phyloP scores from a whole-genome alignment of 2,888 invertebrate species.

The Anoplius nigerrimus region DNA sequence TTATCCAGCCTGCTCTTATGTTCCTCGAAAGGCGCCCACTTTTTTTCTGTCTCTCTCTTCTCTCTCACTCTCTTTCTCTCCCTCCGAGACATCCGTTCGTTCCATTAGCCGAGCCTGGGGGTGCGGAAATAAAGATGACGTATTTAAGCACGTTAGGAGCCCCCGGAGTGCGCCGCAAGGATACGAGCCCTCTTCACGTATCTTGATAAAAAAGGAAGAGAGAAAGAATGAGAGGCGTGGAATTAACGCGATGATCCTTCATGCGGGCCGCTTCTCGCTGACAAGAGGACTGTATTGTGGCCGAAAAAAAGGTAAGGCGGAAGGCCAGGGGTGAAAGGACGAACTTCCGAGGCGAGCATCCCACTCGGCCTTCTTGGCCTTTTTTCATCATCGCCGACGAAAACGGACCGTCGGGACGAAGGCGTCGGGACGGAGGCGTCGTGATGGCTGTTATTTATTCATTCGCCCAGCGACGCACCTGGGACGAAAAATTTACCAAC shows the following conservation, averaged over 20 bases:
- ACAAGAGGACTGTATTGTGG: background rate
- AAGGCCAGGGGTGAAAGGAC: too few species aligned
- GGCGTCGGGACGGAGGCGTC: too few species aligned
- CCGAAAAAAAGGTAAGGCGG: background rate
- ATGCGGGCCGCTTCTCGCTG: background rate
- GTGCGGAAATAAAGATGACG: conserved; percentile 5
- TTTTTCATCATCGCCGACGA: too few species aligned
- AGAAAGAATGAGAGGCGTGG: too few species aligned
- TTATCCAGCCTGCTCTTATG: background rate
- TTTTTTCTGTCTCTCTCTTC: background rate
- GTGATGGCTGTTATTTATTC: background rate
- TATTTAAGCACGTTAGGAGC: conserved; percentile 12
- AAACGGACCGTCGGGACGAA: too few species aligned
- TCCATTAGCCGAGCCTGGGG: conserved; percentile 7
- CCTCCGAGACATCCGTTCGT: background rate
- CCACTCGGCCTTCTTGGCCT: too few species aligned
- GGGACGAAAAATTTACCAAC: conserved; percentile 14
- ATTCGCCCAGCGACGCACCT: background rate
- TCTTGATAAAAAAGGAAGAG: conserved; percentile 10
- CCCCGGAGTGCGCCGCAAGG: conserved; percentile 7
- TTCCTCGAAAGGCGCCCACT: background rate
- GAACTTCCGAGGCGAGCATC: too few species aligned
- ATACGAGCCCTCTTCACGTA: conserved; percentile 5
- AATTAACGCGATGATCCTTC: conserved; percentile 28
- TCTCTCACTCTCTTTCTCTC: background rate